A percentile compares a stretch with the other conserved stretches of the same genome.
These are phyloP conservation scores for Poeciliopsis presidionis DNA, from an alignment of 2,797 vertebrate species.

Conservation along the genomic window DNA sequence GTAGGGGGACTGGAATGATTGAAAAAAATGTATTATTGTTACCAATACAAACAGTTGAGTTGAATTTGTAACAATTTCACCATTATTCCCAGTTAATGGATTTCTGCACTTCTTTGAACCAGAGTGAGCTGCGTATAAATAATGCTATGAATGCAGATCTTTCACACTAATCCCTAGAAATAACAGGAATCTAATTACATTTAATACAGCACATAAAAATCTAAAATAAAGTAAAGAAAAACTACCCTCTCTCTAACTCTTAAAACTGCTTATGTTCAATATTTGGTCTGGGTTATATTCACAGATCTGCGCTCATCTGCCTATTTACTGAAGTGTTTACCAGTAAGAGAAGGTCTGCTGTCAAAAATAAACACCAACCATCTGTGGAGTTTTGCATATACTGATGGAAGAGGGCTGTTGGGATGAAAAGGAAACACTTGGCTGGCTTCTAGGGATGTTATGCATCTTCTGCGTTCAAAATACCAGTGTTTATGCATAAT, in stretches of 20 bases:
- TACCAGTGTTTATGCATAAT: slow-evolving; percentile 27
- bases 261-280: not conserved
- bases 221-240: not conserved
- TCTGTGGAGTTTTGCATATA: slow-evolving; percentile 33
- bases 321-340: slow-evolving; percentile 14
- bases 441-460: slow-evolving; percentile 30
- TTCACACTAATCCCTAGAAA: not conserved
- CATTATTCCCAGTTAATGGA: not conserved
- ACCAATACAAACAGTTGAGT: not conserved
- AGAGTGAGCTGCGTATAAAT: not conserved
- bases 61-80: not conserved
- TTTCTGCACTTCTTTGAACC: not conserved
- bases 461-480: slow-evolving; percentile 33
- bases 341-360: slow-evolving; percentile 21
- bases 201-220: not conserved
- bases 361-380: slow-evolving; percentile 28
- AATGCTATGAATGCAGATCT: not conserved
- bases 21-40: not conserved
- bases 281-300: not conserved
- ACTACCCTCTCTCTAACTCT: too few species aligned
- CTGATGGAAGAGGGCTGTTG: slow-evolving; percentile 8
- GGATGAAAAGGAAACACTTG: slow-evolving; percentile 16
- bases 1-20: not conserved
- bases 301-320: not conserved
- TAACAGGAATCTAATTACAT: not conserved